Evolutionary conservation across 2,888 invertebrate species (phyloP), one percentile per base, ranked within the genome.

Genomic region (Scrobipalpa costella): DNA sequence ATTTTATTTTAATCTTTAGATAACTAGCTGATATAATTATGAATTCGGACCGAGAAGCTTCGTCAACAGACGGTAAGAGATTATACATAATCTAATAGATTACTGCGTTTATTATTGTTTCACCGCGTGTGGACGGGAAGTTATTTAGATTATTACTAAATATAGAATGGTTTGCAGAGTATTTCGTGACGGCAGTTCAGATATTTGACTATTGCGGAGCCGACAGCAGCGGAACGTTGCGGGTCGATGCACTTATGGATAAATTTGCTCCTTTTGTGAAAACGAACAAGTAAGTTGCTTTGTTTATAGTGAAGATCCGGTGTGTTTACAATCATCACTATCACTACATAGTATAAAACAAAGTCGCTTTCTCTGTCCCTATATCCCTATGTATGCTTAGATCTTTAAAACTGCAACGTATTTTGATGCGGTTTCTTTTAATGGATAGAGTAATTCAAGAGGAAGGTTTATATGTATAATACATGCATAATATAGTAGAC

Each of bases 121-220:
- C 87, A 69, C 65, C 77, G 83, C 87, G 86, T 84, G 85, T 85
- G 88, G 85, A 77, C 71, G 67, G 69, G 74, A 72, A 75, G 74
- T 78, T 72, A 73, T 78, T 69, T 68, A 74, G 70, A 75, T 74
- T 34, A 68, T 72, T 68, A 77, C 78, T 78, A 77, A 78, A 73
- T 79, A 77, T 77, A 75, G 73, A 72, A 74, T 75, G 74, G 69
- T 77, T 80, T 85, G 66, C 83, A 91, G 91, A 88, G 69, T 90
- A 85, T 79, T 81, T 83, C 68, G 80, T 83, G 75, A 89, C 88
- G 64, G 91, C 91, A 64, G 75, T 80, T 57, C 88, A 89, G 71
- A 88, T 91, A 77, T 91, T 91, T 78, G 84, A 88, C 70, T 86
- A 79, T 74, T 91, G 88, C 73, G 88, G 88, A 65, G 83, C 80